Conservation (phyloP, 2,888 invertebrate genomes). For the Copidosoma aretas region DNA sequence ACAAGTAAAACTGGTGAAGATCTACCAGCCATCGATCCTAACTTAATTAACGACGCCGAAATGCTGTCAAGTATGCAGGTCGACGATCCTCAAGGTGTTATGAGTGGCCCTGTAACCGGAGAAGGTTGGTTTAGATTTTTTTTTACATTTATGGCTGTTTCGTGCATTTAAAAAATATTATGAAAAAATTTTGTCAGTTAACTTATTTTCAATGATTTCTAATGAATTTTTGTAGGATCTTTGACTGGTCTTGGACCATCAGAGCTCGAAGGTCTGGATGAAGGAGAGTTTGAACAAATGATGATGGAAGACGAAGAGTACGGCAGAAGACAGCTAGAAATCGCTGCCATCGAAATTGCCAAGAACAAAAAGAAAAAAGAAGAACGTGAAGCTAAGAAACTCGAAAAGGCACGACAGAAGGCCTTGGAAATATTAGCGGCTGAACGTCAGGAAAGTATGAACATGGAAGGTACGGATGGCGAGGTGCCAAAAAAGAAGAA, state of each 20-base stretch:
- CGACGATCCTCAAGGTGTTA: constrained; percentile 46
- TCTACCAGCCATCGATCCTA: constrained; percentile 46
- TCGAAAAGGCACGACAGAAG: constrained; percentile 58
- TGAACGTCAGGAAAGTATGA: constrained; percentile 52
- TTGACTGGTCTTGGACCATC: constrained; percentile 55
- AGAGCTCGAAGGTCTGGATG: constrained; percentile 58
- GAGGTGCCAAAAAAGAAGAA: constrained; percentile 60
- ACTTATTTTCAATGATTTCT: background rate
- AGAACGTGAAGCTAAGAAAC: constrained; percentile 57
- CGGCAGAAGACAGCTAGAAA: constrained; percentile 65
- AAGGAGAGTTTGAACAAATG: constrained; percentile 61
- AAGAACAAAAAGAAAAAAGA: constrained; percentile 59
- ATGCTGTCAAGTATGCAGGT: constrained; percentile 51
- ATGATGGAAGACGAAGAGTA: constrained; percentile 72
- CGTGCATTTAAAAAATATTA: background rate
- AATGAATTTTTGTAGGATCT: constrained; percentile 46
- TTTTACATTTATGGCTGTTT: background rate
- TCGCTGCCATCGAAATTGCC: constrained; percentile 62
- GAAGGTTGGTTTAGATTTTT: constrained; percentile 45
- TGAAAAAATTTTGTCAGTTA: background rate
- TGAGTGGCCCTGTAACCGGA: constrained; percentile 50
- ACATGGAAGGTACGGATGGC: constrained; percentile 56
- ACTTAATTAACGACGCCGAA: constrained; percentile 47
- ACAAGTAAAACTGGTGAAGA: constrained; percentile 41
- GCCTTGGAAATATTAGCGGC: constrained; percentile 59